Percentiles rank a stretch among this genome's conserved stretches.
phyloP scores from a whole-genome alignment of 2,113 vertebrate genomes.

The Condylura cristata region DNA sequence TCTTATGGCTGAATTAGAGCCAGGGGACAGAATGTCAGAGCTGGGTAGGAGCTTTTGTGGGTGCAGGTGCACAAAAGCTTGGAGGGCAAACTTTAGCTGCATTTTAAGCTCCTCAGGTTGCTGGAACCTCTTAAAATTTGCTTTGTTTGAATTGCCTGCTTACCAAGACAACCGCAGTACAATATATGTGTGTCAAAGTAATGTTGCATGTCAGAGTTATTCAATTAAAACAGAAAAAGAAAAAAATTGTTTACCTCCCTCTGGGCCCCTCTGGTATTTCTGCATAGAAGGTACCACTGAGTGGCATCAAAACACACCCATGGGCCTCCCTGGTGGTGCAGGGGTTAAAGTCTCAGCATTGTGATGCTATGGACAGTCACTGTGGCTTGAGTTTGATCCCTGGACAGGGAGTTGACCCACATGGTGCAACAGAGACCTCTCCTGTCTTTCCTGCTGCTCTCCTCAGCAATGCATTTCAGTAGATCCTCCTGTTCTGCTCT shows the following conservation, averaged over 20 bases:
- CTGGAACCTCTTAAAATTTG: conserved; percentile 7
- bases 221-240: background rate
- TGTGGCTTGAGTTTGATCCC: no score
- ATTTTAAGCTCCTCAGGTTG: background rate
- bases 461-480: no score
- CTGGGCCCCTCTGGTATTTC: background rate
- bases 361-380: no score
- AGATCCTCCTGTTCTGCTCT: no score
- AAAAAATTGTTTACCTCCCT: background rate
- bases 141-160: conserved; percentile 41
- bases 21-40: background rate
- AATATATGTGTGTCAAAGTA: background rate
- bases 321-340: background rate
- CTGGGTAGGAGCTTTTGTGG: background rate
- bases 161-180: background rate
- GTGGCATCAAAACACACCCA: background rate
- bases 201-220: background rate
- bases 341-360: no score
- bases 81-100: background rate
- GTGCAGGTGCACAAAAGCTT: background rate
- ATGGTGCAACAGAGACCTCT: no score
- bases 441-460: no score
- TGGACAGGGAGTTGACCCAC: no score
- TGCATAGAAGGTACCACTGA: background rate
- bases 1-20: background rate